Evolutionary conservation across 2,113 vertebrate species (phyloP).

Genomic region (Eubucco bourcierii): DNA sequence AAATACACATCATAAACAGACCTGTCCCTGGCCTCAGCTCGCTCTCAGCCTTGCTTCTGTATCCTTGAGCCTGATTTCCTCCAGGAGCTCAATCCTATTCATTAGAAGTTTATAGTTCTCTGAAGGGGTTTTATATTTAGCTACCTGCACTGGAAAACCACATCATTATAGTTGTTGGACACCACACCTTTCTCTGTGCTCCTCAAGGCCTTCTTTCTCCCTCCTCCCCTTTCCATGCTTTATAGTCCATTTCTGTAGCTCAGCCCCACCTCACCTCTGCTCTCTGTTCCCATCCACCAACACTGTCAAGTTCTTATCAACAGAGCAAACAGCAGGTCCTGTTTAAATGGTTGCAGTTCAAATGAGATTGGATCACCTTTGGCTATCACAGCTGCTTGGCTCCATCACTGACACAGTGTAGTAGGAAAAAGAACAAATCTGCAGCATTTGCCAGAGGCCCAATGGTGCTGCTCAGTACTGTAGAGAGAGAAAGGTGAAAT

Average conservation of each 20-base stretch:
- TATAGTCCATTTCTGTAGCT: not conserved
- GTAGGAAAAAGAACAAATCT: not conserved
- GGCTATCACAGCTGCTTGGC: not conserved
- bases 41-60: not conserved
- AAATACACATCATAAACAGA: slow-evolving; percentile 32
- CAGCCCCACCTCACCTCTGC: not conserved
- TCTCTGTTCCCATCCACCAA: not conserved
- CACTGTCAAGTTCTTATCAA: not conserved
- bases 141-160: slow-evolving; percentile 67
- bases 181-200: slow-evolving; percentile 45
- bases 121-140: slow-evolving; percentile 68
- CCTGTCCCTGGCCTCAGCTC: not conserved
- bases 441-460: not conserved
- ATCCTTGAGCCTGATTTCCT: slow-evolving; percentile 41
- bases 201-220: not conserved
- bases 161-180: slow-evolving; percentile 73
- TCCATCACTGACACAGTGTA: not conserved
- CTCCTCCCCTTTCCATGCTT: not conserved
- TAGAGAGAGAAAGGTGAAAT: not conserved
- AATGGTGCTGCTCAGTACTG: not conserved
- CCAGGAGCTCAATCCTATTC: slow-evolving; percentile 62
- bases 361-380: not conserved
- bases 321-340: not conserved
- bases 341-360: not conserved
- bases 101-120: slow-evolving; percentile 68